Base-by-base conservation (phyloP, 1,140 invertebrate species). In the Platyscapa corneri region DNA sequence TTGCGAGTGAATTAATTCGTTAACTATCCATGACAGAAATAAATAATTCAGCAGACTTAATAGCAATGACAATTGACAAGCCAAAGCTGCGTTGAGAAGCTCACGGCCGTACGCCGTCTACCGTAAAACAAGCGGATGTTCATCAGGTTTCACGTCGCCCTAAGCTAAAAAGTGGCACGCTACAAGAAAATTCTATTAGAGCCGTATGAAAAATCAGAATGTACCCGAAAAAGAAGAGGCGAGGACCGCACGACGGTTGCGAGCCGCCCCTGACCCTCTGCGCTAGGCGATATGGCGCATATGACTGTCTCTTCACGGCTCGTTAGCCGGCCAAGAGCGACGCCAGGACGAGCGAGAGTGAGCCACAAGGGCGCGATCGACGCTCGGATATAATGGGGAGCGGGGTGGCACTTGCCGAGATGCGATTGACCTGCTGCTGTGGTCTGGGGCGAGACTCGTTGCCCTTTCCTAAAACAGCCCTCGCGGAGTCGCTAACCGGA, bases 281-380 rank as follows among this genome's bases (percentile, higher is more conserved):
- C 42, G 83, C 81, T 72, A 64, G 83, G 60, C 85, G 83, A 87
- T 83, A 88, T 87, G 27, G 90, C 90, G 89, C 90, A 91, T 91
- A 90, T 90, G 90, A 91, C 89, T 87, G 70, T 89, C 88, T 89
- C 88, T 91, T 89, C 87, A 91, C 82, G 90, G 90, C 88, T 91
- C 90, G 90, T 91, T 91, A 88, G 85, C 46, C 89, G 85, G 53
- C 79, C 86, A 88, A 91, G 89, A 88, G 83, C 86, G 79, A 30
- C 49, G 39, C 14, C 34, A 79, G 18, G 42, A 18, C 14, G 18
- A 49, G 32, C 12, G 23, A 60, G 56, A 60, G 23, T 3, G 2
- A 46, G 42, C 12, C 42, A 46, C 12, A 7, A 46, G 42, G 42
- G 42, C 42, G 42, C 42, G 42, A 46, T 46, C 42, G 42, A 46